Base-by-base conservation (phyloP, 2,113 vertebrate species). In the Dicentrarchus labrax region DNA sequence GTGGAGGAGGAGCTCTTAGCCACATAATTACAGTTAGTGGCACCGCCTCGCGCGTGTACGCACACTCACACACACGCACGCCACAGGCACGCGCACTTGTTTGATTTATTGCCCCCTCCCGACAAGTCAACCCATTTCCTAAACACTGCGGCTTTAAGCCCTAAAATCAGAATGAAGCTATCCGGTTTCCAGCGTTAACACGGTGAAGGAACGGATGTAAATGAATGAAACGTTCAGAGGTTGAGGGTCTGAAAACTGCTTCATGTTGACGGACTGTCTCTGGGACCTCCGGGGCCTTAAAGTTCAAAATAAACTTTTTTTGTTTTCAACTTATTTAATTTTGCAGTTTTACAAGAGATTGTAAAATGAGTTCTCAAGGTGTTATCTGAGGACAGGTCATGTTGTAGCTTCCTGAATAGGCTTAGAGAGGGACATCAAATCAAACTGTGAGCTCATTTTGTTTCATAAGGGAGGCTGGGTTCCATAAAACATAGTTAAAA, bases 1-100 rank as follows among this genome's bases (percentile, higher is more conserved):
- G 72, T 2, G 79, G 86, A 89, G 93, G 93, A 89, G 92, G 93
- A 90, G 92, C 90, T 79, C 62, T 78, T 8, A 12, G 64, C 22
- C 3, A 82, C 84, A 88, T 91, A 87, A 94, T 91, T 82, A 91
- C 86, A 51, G 77, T 39, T 48, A 90, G 87, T 87, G 86, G 83
- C 78, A 67, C 82, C 56, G n/a, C 85, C 84, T 65, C 36, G 57
- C 51, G 50, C 69, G 21, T 17, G 48, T 45, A 39, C 50, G 12
- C 17, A 41, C 79, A n/a, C 16, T 76, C 54, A 17, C 19, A 30
- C 41, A 38, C 53, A 65, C 3, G 4, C 53, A 65, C 24, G 5
- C 22, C 19, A 17, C 45, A 45, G 15, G 54, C 70, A 69, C 77
- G 54, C 53, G 69, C 59, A 41, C 56, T 47, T 17, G 59, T 72